Evolutionary conservation across 1,140 invertebrate species (phyloP).

Genomic region (Drosophila obscura): DNA sequence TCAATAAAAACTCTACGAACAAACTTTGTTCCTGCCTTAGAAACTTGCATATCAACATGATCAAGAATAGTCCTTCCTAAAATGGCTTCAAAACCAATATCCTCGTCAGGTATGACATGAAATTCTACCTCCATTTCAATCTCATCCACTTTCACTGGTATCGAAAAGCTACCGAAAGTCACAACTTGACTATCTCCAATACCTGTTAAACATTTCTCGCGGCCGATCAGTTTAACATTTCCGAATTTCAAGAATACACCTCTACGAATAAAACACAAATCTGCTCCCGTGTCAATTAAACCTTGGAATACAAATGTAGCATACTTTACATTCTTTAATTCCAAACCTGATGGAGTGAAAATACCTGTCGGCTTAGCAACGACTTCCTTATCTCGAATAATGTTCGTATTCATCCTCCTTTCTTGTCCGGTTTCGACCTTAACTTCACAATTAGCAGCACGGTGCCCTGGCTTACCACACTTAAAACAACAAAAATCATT

Average conservation of each 20-base stretch:
- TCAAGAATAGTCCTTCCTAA: constrained; percentile 8
- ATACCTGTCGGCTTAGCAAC: no score
- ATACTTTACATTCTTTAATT: no score
- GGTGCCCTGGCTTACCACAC: background rate
- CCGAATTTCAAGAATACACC: no score
- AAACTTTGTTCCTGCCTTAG: background rate
- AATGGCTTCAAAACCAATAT: no score
- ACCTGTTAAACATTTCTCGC: no score
- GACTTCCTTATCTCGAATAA: no score
- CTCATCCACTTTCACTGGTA: constrained; percentile 3
- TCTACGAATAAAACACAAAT: constrained; percentile 9
- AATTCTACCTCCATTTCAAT: constrained; percentile 23
- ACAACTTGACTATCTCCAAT: constrained; percentile 11
- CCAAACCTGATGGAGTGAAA: no score
- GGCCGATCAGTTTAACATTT: no score
- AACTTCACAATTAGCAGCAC: background rate
- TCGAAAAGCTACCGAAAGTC: constrained; percentile 16
- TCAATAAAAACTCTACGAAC: background rate
- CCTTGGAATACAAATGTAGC: no score
- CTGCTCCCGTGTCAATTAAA: background rate
- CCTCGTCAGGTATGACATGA: constrained; percentile 20
- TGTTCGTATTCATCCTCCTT: no score
- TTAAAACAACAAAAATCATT: constrained; percentile 5
- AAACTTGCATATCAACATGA: background rate
- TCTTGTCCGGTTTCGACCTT: background rate